Evolutionary conservation across 2,113 vertebrate species (phyloP).

Genomic region (Phrynosoma blainvillii): DNA sequence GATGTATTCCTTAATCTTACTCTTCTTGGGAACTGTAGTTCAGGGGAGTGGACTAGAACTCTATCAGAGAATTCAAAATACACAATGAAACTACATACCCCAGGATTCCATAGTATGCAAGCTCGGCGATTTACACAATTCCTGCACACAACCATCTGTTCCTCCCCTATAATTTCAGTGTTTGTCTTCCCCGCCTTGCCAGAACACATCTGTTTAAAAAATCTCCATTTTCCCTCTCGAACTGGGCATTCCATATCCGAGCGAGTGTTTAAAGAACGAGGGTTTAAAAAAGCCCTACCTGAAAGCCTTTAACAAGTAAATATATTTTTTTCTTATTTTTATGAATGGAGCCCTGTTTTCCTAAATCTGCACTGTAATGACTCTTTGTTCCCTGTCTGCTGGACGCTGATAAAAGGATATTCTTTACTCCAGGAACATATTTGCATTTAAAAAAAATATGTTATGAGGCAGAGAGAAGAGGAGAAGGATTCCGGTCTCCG

Average conservation of each 20-base stretch:
- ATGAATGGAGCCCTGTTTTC: slow-evolving; percentile 69
- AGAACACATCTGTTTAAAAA: slow-evolving; percentile 67
- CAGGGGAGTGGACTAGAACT: too few species aligned
- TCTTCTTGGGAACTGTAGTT: too few species aligned
- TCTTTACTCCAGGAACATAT: slow-evolving; percentile 16
- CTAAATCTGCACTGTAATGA: slow-evolving; percentile 52
- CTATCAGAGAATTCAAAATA: too few species aligned
- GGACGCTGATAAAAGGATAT: slow-evolving; percentile 26
- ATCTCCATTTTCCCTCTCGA: slow-evolving; percentile 60
- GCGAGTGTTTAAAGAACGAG: slow-evolving; percentile 56
- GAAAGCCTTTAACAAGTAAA: slow-evolving; percentile 58
- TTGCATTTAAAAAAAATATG: background rate
- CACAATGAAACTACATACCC: too few species aligned
- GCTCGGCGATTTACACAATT: background rate
- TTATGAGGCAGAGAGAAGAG: slow-evolving; percentile 6
- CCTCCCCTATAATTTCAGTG: slow-evolving; percentile 53
- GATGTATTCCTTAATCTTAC: too few species aligned
- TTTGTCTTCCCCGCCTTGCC: slow-evolving; percentile 57
- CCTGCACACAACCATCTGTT: slow-evolving; percentile 40
- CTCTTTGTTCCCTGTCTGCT: slow-evolving; percentile 53
- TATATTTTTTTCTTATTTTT: slow-evolving; percentile 54
- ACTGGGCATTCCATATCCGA: slow-evolving; percentile 60
- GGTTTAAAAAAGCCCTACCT: slow-evolving; percentile 29
- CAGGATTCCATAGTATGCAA: too few species aligned
- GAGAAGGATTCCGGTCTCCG: background rate